phyloP scores from a whole-genome alignment of 92 coral and sea anemone species.

The Epizoanthus rinbou region DNA sequence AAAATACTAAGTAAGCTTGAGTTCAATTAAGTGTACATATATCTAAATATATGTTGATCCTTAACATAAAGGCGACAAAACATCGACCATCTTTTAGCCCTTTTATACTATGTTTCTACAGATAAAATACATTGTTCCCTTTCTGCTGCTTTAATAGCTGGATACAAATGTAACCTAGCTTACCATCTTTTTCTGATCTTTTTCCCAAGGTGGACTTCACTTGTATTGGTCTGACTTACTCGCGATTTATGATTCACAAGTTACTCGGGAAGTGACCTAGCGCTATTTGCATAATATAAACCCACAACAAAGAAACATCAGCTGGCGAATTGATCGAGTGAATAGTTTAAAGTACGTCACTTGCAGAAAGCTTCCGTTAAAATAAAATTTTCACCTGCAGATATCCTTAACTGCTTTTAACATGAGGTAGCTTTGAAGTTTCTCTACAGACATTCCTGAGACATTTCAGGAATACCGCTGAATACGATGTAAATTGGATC shows the following conservation, averaged over 20 bases:
- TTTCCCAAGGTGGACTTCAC: background rate
- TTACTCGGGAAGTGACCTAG: background rate
- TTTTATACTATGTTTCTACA: background rate
- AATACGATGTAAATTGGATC: slow-evolving; percentile 1
- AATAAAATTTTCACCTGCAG: background rate
- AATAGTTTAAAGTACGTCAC: background rate
- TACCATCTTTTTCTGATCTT: background rate
- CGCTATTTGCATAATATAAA: slow-evolving; percentile 13
- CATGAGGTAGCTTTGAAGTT: background rate
- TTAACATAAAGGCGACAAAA: too few relatives aligned
- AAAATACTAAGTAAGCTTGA: background rate
- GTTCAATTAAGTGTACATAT: slow-evolving; percentile 2
- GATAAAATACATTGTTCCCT: background rate
- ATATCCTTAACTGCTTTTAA: background rate
- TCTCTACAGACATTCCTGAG: background rate
- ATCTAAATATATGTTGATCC: too few relatives aligned
- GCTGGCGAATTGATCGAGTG: slow-evolving; percentile 1
- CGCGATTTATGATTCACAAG: background rate
- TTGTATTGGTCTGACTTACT: background rate
- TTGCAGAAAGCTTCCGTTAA: background rate
- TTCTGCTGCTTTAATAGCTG: background rate
- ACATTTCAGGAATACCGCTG: background rate
- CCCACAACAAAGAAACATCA: slow-evolving; percentile 1
- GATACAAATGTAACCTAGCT: background rate
- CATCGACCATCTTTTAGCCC: background rate